Conservation (phyloP, 1,140 invertebrate species). For the Plutomurus gul region DNA sequence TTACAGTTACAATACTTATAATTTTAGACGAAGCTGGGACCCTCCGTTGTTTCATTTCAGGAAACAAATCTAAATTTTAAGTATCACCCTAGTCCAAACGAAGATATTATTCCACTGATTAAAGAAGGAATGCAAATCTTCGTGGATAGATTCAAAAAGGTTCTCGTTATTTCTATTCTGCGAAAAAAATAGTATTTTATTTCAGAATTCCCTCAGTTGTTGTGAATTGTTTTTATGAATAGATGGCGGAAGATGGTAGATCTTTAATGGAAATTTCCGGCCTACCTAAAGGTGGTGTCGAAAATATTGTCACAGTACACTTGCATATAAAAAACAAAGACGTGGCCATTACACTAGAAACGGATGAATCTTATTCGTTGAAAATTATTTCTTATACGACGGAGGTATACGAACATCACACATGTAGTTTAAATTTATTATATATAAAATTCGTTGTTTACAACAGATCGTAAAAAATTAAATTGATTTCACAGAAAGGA, state of each 20-base stretch:
- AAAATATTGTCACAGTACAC: neutral
- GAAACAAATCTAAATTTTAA: neutral
- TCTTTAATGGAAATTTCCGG: neutral
- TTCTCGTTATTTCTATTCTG: too few species aligned
- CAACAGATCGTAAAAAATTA: neutral
- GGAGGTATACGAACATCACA: neutral
- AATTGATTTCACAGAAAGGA: neutral
- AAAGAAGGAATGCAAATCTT: neutral
- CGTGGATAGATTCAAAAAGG: neutral
- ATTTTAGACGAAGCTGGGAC: neutral
- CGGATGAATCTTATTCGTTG: slow-evolving; percentile 20
- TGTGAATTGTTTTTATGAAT: neutral
- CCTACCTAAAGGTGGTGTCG: neutral
- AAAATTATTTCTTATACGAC: neutral
- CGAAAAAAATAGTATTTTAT: neutral
- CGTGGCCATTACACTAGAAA: neutral
- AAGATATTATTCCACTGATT: neutral
- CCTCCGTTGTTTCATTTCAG: neutral
- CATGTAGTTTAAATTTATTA: neutral
- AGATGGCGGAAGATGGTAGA: neutral
- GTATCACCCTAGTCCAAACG: neutral
- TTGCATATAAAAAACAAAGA: neutral
- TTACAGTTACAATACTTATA: neutral
- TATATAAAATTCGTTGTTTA: neutral
- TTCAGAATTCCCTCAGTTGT: neutral